Conservation (phyloP, 2,113 vertebrate genomes). For the Phyllostomus discolor region DNA sequence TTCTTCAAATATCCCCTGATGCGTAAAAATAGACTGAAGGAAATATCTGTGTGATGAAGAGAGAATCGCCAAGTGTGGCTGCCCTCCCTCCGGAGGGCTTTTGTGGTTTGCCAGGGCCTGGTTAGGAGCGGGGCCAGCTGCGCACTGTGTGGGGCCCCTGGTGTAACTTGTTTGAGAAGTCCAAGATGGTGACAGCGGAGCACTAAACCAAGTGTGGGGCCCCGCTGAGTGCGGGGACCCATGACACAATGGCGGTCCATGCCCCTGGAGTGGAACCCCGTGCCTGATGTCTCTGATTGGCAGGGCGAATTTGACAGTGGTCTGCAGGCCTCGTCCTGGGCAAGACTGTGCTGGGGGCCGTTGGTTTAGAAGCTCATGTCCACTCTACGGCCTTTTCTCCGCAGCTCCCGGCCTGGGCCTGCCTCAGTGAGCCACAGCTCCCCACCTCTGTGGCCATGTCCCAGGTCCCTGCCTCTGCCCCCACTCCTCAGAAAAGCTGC, state of each 20-base stretch:
- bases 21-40: constrained; percentile 82
- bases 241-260: rapidly evolving
- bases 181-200: not conserved
- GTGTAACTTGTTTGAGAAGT: not conserved
- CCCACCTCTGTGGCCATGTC: not conserved
- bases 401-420: not conserved
- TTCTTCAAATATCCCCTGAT: constrained; percentile 78
- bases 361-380: not conserved
- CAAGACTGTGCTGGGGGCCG: not conserved
- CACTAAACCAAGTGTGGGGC: not conserved
- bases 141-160: not conserved
- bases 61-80: constrained; percentile 81
- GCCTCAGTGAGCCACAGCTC: not conserved
- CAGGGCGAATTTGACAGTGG: not conserved
- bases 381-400: not conserved
- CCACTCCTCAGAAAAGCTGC: not conserved
- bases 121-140: not conserved
- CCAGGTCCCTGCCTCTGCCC: not conserved
- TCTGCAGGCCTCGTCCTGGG: not conserved
- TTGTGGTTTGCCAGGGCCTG: not conserved
- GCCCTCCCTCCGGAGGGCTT: constrained; percentile 65
- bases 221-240: not conserved
- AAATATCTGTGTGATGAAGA: constrained; percentile 87
- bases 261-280: not conserved
- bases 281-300: not conserved